Evolutionary conservation across 2,113 vertebrate species (phyloP).

Genomic region (Phycodurus eques): DNA sequence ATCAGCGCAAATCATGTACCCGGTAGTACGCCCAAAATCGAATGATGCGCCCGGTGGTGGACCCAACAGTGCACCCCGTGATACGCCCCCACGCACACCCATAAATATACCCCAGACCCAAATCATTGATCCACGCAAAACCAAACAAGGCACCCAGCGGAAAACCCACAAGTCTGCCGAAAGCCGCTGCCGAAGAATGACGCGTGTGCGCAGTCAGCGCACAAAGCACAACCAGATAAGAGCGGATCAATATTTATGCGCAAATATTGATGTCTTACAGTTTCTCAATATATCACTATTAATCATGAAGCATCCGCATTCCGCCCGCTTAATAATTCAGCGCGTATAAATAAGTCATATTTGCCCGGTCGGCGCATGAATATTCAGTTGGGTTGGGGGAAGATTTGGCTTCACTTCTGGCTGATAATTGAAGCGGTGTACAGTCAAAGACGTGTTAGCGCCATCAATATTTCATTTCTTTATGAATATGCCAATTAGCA

Average conservation of each 20-base stretch:
- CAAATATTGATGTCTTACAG: constrained; percentile 69
- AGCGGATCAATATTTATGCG: constrained; percentile 52
- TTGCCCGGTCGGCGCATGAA: constrained; percentile 53
- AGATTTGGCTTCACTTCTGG: constrained; percentile 29
- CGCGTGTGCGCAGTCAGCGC: neutral
- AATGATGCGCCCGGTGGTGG: too few relatives aligned
- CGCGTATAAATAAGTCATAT: constrained; percentile 63
- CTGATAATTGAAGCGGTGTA: constrained; percentile 55
- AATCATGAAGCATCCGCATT: constrained; percentile 64
- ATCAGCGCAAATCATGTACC: too few relatives aligned
- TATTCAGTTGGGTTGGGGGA: constrained; percentile 49
- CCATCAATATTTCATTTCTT: constrained; percentile 55
- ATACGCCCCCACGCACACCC: too few relatives aligned
- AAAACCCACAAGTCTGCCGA: neutral
- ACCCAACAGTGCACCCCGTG: too few relatives aligned
- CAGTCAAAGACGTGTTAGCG: constrained; percentile 46
- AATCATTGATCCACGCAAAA: neutral
- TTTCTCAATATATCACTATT: constrained; percentile 61
- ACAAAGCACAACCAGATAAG: neutral
- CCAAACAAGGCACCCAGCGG: neutral
- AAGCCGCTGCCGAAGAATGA: neutral
- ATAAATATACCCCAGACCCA: too few relatives aligned
- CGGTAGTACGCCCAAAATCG: too few relatives aligned
- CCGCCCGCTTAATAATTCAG: constrained; percentile 64
- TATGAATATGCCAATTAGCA: constrained; percentile 46